phyloP scores from a whole-genome alignment of 2,888 invertebrate genomes.

The Stenodema calcarata region DNA sequence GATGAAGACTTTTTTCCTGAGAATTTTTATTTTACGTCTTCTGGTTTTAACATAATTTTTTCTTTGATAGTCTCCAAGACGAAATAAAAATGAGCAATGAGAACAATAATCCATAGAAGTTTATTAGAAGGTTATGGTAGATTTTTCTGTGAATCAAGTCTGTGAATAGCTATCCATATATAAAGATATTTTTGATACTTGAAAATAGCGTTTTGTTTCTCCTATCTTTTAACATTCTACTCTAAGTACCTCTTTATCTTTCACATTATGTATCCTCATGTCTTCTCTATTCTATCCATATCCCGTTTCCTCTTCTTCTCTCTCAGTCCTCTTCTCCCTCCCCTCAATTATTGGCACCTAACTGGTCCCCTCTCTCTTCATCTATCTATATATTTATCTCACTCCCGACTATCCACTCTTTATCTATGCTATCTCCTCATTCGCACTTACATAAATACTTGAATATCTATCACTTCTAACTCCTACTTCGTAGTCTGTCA shows the following conservation, averaged over 20 bases:
- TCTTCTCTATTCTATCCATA: background rate
- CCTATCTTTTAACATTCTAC: conserved; percentile 5
- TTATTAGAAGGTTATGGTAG: conserved; percentile 22
- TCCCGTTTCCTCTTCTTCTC: background rate
- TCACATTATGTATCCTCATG: background rate
- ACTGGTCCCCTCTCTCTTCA: background rate
- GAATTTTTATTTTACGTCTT: background rate
- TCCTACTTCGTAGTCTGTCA: background rate
- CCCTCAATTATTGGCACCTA: background rate
- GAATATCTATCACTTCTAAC: background rate
- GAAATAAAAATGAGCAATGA: conserved; percentile 25
- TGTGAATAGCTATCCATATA: conserved; percentile 39
- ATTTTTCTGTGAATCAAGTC: conserved; percentile 39
- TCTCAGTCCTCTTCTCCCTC: background rate
- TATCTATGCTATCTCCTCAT: background rate
- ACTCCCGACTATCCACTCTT: background rate
- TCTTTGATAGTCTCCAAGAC: background rate
- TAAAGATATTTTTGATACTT: conserved; percentile 45
- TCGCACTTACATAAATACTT: background rate
- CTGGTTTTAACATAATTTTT: background rate
- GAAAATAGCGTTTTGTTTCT: conserved; percentile 29
- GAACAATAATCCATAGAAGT: conserved; percentile 38
- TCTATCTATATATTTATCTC: background rate
- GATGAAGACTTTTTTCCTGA: too few species aligned
- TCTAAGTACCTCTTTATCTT: background rate